phyloP scores from a whole-genome alignment of 2,888 invertebrate species.

The Yponomeuta malinellus region DNA sequence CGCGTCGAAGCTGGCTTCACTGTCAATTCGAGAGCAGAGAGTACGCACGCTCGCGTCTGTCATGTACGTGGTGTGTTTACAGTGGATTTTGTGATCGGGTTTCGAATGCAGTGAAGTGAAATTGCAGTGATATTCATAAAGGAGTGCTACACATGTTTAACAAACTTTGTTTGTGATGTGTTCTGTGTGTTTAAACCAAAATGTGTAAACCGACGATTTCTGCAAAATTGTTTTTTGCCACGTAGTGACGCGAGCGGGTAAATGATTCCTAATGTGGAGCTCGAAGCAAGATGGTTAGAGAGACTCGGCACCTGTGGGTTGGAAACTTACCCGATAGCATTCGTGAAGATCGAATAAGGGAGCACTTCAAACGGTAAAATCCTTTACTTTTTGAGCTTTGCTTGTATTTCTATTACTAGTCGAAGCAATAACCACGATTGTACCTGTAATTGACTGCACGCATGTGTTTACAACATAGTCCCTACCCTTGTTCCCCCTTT shows the following conservation, averaged over 20 bases:
- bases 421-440: neutral
- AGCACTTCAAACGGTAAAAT: constrained; percentile 96
- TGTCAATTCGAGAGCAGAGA: constrained; percentile 73
- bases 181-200: constrained; percentile 62
- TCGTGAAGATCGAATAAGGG: constrained; percentile 97
- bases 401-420: neutral
- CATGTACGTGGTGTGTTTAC: constrained; percentile 66
- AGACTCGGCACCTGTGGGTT: constrained; percentile 99
- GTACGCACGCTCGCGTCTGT: constrained; percentile 70
- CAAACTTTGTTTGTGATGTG: constrained; percentile 58
- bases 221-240: constrained; percentile 76
- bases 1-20: constrained; percentile 72
- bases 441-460: neutral
- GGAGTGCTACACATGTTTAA: constrained; percentile 59
- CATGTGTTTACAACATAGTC: neutral
- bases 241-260: constrained; percentile 79
- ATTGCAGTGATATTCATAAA: constrained; percentile 59
- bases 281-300: constrained; percentile 99
- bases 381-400: constrained; percentile 18
- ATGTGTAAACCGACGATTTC: constrained; percentile 71
- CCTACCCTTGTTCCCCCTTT: too few species aligned
- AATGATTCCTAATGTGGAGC: constrained; percentile 92
- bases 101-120: constrained; percentile 72
- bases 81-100: constrained; percentile 71
- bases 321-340: constrained; percentile 99